Evolutionary conservation across 1,140 invertebrate species (phyloP).

Genomic region (Ceratina calcarata): DNA sequence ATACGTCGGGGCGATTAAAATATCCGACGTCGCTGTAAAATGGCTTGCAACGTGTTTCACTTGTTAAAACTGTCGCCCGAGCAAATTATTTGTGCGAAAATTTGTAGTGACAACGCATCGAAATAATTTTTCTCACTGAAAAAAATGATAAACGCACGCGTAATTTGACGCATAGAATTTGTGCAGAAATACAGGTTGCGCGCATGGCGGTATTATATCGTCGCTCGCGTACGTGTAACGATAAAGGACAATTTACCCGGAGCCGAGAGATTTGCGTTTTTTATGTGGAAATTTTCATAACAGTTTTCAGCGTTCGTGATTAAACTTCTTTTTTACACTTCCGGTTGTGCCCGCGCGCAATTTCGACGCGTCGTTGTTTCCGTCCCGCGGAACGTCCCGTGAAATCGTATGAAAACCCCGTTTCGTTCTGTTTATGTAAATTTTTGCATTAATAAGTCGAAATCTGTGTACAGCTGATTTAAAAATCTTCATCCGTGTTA

Average conservation of each 20-base stretch:
- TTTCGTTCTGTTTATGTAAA: conserved; percentile 3
- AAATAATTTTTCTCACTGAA: neutral
- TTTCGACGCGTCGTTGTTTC: neutral
- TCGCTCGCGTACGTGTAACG: neutral
- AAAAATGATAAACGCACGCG: neutral
- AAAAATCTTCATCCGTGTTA: no score
- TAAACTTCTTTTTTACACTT: neutral
- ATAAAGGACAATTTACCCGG: neutral
- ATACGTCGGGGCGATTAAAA: neutral
- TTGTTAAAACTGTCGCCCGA: neutral
- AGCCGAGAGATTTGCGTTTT: conserved; percentile 2
- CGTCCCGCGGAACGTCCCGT: neutral
- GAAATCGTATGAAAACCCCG: neutral
- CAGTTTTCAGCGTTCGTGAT: conserved; percentile 6
- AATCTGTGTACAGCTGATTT: no score
- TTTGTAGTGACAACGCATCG: neutral
- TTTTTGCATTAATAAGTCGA: neutral
- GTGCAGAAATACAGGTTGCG: neutral
- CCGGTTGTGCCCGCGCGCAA: neutral
- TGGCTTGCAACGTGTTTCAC: neutral
- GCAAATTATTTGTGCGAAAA: neutral
- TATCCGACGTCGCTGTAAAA: neutral
- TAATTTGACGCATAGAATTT: neutral
- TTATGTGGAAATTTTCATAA: conserved; percentile 6
- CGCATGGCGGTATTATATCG: no score